Base-by-base conservation (phyloP, 2,888 invertebrate genomes). In the Ditula angustiorana region DNA sequence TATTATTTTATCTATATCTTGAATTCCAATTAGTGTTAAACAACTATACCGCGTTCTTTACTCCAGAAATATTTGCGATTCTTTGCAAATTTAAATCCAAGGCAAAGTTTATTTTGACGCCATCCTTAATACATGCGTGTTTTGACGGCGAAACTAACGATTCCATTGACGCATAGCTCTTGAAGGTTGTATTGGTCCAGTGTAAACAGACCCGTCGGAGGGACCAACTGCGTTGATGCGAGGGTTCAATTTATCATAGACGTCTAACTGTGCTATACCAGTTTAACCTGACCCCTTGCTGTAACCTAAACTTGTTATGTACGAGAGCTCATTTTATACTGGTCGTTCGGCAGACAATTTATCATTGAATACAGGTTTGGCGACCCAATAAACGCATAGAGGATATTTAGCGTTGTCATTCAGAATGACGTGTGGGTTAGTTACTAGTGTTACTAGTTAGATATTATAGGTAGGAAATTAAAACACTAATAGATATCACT, bases 341-440 rank as follows among this genome's bases (percentile, higher is more conserved):
- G 69, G 66, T 28, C 21, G n/a, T 49, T 26, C 44, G 55, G 65
- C 67, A 67, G 71, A 71, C 66, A 75, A 69, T 81, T 80, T 77
- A 76, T 79, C 74, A 76, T 76, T 77, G 67, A 70, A 79, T 80
- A 81, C 85, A 79, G 79, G 83, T 85, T 83, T 82, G 77, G 77
- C 77, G 81, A 82, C 80, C 80, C 75, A 78, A 75, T 77, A 71
- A 69, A 69, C 76, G 50, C 72, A 75, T 72, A 71, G 67, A 72
- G 71, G 73, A 70, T 68, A 72, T 67, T 70, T 47, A 61, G 37
- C 55, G 19, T 44, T 35, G 46, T 61, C 37, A 59, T 28, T 60
- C 41, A 21, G 37, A 28, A 41, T 52, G 50, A 41, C 41, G 21
- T 26, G 50, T 16, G 26, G 21, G 13, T 50, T 41, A 41, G 11